These are phyloP conservation scores for Apodemus agrarius DNA, from an alignment of 2,797 vertebrate species.

Conservation along the genomic window DNA sequence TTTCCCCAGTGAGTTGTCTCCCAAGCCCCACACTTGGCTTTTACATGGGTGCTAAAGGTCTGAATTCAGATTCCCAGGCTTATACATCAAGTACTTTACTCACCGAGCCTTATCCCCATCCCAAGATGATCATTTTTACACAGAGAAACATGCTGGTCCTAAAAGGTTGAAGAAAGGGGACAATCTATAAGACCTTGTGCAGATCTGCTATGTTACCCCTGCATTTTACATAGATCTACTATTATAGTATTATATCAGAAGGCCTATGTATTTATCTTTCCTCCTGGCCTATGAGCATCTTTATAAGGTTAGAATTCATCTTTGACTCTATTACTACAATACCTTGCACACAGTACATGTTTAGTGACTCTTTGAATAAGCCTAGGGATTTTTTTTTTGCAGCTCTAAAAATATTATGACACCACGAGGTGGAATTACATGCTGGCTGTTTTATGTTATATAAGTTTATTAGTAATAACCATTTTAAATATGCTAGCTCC, in stretches of 20 bases:
- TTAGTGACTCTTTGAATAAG: conserved; percentile 39
- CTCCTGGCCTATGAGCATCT: conserved; percentile 38
- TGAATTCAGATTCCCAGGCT: neutral
- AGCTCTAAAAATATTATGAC: conserved; percentile 31
- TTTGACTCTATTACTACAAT: conserved; percentile 16
- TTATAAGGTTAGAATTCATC: conserved; percentile 8
- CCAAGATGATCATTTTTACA: neutral
- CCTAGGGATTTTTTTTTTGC: conserved; percentile 35
- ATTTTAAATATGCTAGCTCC: conserved; percentile 1
- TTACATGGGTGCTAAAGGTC: neutral
- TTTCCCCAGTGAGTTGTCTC: neutral
- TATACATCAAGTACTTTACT: neutral
- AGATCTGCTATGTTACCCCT: neutral
- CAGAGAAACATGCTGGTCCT: conserved; percentile 25
- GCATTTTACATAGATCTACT: conserved; percentile 32
- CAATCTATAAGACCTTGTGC: conserved; percentile 16
- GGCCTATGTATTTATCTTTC: conserved; percentile 30
- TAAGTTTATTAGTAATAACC: neutral
- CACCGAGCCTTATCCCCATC: neutral
- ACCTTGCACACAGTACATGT: neutral
- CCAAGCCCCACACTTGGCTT: neutral
- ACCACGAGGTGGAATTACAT: neutral
- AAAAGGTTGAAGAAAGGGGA: conserved; percentile 34
- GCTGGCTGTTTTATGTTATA: neutral
- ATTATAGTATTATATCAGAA: conserved; percentile 23